A percentile compares a stretch with the other conserved stretches of the same genome.
These are phyloP conservation scores for Oreotrochilus melanogaster DNA, from an alignment of 2,113 vertebrate species.

Conservation along the genomic window DNA sequence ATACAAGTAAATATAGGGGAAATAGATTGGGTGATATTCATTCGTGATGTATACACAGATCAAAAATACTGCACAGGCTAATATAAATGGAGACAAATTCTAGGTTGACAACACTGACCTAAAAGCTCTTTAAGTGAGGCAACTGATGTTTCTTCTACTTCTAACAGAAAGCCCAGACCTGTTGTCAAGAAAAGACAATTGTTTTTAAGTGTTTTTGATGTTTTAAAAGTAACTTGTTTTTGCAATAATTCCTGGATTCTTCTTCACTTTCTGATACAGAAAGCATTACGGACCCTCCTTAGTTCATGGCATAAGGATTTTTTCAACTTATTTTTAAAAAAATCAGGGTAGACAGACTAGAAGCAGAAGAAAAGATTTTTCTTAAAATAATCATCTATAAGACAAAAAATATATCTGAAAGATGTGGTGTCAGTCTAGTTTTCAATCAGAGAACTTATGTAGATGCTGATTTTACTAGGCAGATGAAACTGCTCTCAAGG, in stretches of 20 bases:
- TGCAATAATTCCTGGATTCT: neutral
- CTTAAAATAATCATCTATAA: neutral
- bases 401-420: neutral
- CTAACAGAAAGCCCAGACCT: neutral
- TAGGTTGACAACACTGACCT: neutral
- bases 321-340: neutral
- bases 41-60: constrained; percentile 7
- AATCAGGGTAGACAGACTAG: neutral
- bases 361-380: neutral
- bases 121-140: neutral
- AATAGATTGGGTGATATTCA: neutral
- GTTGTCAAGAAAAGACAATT: neutral
- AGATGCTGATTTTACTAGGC: neutral
- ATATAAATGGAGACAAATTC: neutral
- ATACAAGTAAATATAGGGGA: neutral
- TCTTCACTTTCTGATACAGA: neutral
- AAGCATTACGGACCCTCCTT: neutral
- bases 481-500: neutral
- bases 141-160: neutral
- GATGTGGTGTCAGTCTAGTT: neutral
- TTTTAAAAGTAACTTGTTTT: neutral
- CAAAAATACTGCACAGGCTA: neutral
- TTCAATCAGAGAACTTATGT: neutral
- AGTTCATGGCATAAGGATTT: neutral
- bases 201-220: neutral